These are phyloP conservation scores for Tenebrosternarchus preto DNA, from an alignment of 2,113 vertebrate species.

Conservation along the genomic window DNA sequence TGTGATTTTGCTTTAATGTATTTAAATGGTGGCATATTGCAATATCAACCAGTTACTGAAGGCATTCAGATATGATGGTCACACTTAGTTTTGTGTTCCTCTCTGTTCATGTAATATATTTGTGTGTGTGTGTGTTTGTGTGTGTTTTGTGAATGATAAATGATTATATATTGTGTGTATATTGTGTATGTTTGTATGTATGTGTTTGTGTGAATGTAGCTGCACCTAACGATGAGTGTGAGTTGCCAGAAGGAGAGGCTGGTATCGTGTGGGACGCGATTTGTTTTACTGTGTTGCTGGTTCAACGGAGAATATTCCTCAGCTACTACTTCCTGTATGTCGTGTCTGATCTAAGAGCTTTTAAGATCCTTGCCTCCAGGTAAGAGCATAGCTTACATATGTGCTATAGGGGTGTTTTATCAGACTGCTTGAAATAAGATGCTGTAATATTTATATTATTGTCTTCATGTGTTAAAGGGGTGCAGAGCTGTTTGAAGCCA, in stretches of 20 bases:
- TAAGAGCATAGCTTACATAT: slow-evolving; percentile 29
- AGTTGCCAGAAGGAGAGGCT: slow-evolving; percentile 74
- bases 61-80: too few relatives aligned
- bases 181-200: neutral
- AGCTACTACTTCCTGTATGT: slow-evolving; percentile 79
- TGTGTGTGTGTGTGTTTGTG: neutral
- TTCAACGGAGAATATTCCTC: slow-evolving; percentile 74
- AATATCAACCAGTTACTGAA: too few relatives aligned
- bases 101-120: too few relatives aligned
- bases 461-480: slow-evolving; percentile 63
- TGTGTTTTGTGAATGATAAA: neutral
- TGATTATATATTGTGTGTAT: neutral
- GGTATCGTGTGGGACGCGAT: slow-evolving; percentile 78
- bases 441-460: neutral
- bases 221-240: slow-evolving; percentile 67
- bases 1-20: too few relatives aligned
- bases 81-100: too few relatives aligned
- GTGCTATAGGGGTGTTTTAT: neutral
- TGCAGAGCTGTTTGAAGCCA: slow-evolving; percentile 76
- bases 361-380: slow-evolving; percentile 76
- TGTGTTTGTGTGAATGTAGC: slow-evolving; percentile 59
- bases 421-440: neutral
- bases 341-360: slow-evolving; percentile 76
- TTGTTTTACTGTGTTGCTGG: slow-evolving; percentile 76
- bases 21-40: too few relatives aligned